phyloP scores from a whole-genome alignment of 2,113 vertebrate species.

The Capricornis sumatraensis region DNA sequence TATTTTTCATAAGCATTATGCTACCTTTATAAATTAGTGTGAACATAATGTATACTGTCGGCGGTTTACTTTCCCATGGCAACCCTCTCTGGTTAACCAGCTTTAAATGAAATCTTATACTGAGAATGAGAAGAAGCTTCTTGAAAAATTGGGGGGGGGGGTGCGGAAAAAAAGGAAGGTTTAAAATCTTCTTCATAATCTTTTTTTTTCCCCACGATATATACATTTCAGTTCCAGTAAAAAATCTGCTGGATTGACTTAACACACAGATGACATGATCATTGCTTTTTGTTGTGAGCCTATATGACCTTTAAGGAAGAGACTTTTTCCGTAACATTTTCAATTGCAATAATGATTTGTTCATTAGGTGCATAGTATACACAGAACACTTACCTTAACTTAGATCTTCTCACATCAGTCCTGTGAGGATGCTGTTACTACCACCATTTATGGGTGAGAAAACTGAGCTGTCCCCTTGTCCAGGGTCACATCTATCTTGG shows the following conservation, averaged over 20 bases:
- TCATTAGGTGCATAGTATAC: not conserved
- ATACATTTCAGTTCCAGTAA: not conserved
- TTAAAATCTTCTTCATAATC: conserved; percentile 36
- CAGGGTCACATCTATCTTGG: not conserved
- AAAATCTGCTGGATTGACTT: conserved; percentile 23
- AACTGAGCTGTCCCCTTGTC: not conserved
- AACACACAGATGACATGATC: not conserved
- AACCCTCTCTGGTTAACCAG: conserved; percentile 17
- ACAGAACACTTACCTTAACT: not conserved
- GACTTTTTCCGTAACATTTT: not conserved
- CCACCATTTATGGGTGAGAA: not conserved
- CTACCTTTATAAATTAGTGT: conserved; percentile 23
- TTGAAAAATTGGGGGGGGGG: not conserved
- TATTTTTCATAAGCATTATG: conserved; percentile 47
- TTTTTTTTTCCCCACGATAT: not conserved
- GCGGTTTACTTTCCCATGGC: conserved; percentile 55
- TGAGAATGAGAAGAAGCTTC: conserved; percentile 47
- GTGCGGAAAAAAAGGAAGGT: not conserved
- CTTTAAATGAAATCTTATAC: conserved; percentile 56
- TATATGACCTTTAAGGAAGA: not conserved
- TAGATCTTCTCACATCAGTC: not conserved
- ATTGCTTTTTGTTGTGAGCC: conserved; percentile 4
- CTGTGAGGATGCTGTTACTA: not conserved
- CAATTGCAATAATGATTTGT: not conserved
- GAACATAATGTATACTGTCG: conserved; percentile 37